Evolutionary conservation across 2,797 vertebrate species (phyloP), one percentile per base, ranked within the genome.

Genomic region (Choloepus didactylus): DNA sequence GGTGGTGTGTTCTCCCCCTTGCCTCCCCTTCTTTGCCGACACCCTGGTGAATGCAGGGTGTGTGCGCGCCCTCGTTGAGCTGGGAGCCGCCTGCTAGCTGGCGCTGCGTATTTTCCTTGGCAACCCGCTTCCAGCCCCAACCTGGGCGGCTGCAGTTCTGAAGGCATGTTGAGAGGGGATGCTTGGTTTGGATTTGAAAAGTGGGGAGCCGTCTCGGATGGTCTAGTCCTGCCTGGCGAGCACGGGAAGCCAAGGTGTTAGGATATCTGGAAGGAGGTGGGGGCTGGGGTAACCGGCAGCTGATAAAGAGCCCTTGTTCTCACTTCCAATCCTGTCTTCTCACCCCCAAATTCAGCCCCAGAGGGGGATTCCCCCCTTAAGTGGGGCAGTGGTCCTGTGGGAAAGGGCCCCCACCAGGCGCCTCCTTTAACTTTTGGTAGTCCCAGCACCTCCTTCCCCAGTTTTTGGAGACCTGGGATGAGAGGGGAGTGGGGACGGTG

Each of bases 31-130:
- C 62, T 62, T n/a, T 77, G 70, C 96, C 77, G 16, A 80, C 95
- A 93, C 96, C 89, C 94, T 35, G 87, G 86, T 3, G 89, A 94
- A 86, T 38, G 72, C 80, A 25, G 92, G 95, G 96, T 84, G 96
- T 96, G 96, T 35, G 95, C 94, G 89, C 95, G 70, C 88, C 95
- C 75, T 62, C 79, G 92, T 62, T 51, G 92, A 85, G 82, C 93
- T 64, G 83, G 92, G 91, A 97, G 93, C 93, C 85, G 87, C 92
- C 97, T 86, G 94, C 93, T 83, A 59, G 94, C 93, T 92, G 94
- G 97, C 96, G 86, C 93, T 93, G 70, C 66, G 44, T 97, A 31
- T 98, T 98, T 97, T 96, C 95, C 96, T 97, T 96, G 97, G 97
- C 96, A 97, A 87, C 95, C 80, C 38, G 60, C 73, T 96, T 72